Base-by-base conservation (phyloP, 1,140 invertebrate species). In the Dreissena rostriformis region DNA sequence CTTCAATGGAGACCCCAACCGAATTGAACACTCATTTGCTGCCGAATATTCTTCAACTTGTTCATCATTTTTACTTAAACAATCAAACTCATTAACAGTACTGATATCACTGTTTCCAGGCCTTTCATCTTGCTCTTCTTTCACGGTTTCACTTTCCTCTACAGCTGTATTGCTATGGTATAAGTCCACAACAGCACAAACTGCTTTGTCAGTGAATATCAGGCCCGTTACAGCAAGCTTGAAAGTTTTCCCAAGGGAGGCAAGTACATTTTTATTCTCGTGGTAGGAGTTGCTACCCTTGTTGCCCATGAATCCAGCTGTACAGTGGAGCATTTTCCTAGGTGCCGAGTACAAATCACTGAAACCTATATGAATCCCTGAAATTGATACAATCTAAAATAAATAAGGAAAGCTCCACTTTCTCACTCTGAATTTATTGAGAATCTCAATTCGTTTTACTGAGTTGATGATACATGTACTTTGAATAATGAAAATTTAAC, bases 241-340 rank as follows among this genome's bases (percentile, higher is more conserved):
- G 74, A 88, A 89, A 22, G 77, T 72, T 63, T 80, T 52, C 14
- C 88, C 88, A 61, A 85, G 61, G 8, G 87, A 74, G n/a, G 74
- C 65, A 70, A 85, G 61, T 1, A 90, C 88, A 70, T 55, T 39
- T 26, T 76, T 72, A n/a, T 61, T 22, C 4, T 61, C 63, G 26
- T 86, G 78, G 81, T 89, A 91, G 14, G 77, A 15, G 26, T 85
- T 61, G 28, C 57, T 75, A 22, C 63, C 77, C 19, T 85, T 86
- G 24, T 79, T 26, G 12, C 78, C 86, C 75, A 86, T 85, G 73
- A 84, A 90, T 17, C 78, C 86, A 0, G 88, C 78, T 17, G 89
- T 90, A 29, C 88, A 90, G 55, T 90, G 89, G 14, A 91, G 67
- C 57, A 88, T 80, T 10, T 66, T 77, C 0, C 70, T 72, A n/a